phyloP scores from a whole-genome alignment of 30 jellyfish, hydroid and myxozoan genomes.

The Sanderia malayensis region DNA sequence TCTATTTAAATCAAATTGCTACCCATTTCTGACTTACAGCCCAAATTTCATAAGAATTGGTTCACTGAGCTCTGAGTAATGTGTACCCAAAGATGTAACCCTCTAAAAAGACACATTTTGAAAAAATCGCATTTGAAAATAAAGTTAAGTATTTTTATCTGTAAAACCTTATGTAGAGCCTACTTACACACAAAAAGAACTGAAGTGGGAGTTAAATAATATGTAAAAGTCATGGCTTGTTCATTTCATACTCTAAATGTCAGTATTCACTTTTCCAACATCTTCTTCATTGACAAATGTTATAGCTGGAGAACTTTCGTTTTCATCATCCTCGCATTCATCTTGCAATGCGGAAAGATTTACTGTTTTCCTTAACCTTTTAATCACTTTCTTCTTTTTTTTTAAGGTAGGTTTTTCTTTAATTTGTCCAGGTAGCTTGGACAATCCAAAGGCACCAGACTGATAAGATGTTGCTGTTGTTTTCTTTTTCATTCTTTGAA shows the following conservation, averaged over 20 bases:
- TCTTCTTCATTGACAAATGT: neutral
- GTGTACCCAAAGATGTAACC: neutral
- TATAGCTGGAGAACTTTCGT: neutral
- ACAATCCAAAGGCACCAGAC: constrained; percentile 1
- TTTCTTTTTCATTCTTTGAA: neutral
- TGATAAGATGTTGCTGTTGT: neutral
- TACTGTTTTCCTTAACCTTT: no score
- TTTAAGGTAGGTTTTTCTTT: neutral
- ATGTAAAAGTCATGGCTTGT: neutral
- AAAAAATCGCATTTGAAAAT: neutral
- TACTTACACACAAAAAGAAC: neutral
- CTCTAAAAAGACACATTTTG: neutral
- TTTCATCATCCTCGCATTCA: neutral
- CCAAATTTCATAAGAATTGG: neutral
- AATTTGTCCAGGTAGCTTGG: neutral
- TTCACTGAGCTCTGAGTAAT: neutral
- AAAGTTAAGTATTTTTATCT: neutral
- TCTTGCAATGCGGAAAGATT: neutral
- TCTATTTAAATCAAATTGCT: neutral
- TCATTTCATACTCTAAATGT: neutral
- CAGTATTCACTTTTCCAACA: neutral
- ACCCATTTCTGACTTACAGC: no score
- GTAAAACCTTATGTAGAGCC: neutral
- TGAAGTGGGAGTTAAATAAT: neutral
- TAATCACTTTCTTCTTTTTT: neutral